Evolutionary conservation across 2,113 vertebrate species (phyloP), one percentile per base, ranked within the genome.

Genomic region (Nerophis ophidion): DNA sequence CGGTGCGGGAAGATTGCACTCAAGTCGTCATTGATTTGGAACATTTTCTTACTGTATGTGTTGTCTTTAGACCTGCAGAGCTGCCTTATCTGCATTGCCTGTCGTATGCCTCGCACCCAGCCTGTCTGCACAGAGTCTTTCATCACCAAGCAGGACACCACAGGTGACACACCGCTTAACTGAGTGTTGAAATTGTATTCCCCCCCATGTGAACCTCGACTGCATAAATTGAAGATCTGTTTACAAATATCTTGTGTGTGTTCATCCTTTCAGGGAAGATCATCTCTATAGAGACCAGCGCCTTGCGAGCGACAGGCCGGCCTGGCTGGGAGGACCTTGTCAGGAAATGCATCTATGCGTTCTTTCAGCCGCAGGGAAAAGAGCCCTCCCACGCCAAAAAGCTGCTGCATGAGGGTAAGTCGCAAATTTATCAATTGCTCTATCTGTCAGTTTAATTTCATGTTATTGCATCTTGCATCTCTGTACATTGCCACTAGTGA

Each of bases 261-360:
- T 13, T 45, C 44, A 15, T 79, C 57, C 16, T 19, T 0, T 75
- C 84, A 98, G 96, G 95, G 79, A 98, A 98, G 90, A 98, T 98
- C 85, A 95, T 98, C 91, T 97, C 96, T 88, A 98, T 98, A 60
- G 96, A 98, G 88, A 98, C 94, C 0, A 96, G 94, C 66, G 93
- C 93, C 40, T 87, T 98, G 85, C 88, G 95, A 79, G 93, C 93
- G 0, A 92, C 93, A 0, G 95, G 94, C 73, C 92, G 95, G 63
- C 91, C 93, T 8, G 95, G 96, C 80, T 98, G 96, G 95, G 95
- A 98, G 86, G 95, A 97, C 79, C 83, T 98, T 86, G 96, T 98
- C 65, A 87, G 95, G 67, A 98, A 95, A 79, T 98, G 96, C 89
- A 98, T 98, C 87, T 97, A 95, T 6, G 95, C 95, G 53, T 98